Evolutionary conservation across 2,113 vertebrate genomes (phyloP).

Genomic region (Chloropsis hardwickii): DNA sequence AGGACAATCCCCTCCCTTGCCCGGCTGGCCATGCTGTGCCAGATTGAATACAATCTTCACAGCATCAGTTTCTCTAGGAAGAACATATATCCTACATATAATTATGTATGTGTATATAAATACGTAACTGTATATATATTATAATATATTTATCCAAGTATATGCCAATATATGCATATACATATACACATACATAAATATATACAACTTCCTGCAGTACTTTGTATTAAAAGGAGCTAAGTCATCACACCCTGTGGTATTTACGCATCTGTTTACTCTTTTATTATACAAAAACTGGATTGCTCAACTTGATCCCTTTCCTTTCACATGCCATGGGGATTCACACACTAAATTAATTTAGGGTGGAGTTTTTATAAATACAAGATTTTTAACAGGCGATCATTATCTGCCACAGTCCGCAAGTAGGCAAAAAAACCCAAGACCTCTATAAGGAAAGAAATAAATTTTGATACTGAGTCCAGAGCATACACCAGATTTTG

Average conservation of each 20-base stretch:
- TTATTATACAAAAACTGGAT: background rate
- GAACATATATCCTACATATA: background rate
- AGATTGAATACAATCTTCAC: background rate
- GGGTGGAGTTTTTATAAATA: background rate
- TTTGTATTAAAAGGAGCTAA: background rate
- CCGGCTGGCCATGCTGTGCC: rapidly evolving
- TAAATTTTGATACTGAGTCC: background rate
- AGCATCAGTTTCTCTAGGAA: background rate
- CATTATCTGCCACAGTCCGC: background rate
- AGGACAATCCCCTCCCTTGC: background rate
- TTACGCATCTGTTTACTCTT: background rate
- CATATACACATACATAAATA: background rate
- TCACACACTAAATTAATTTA: background rate
- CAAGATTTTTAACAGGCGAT: background rate
- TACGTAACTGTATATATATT: background rate
- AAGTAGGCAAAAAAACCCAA: background rate
- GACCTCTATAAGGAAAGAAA: background rate
- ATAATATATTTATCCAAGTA: background rate
- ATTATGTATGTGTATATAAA: background rate
- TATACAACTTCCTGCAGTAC: background rate
- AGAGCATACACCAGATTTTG: background rate
- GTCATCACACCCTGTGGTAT: background rate
- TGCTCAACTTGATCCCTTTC: background rate
- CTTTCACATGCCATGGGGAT: background rate
- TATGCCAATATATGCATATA: background rate